Evolutionary conservation across 2,888 invertebrate species (phyloP), one percentile per base, ranked within the genome.

Genomic region (Ectemnius cavifrons): DNA sequence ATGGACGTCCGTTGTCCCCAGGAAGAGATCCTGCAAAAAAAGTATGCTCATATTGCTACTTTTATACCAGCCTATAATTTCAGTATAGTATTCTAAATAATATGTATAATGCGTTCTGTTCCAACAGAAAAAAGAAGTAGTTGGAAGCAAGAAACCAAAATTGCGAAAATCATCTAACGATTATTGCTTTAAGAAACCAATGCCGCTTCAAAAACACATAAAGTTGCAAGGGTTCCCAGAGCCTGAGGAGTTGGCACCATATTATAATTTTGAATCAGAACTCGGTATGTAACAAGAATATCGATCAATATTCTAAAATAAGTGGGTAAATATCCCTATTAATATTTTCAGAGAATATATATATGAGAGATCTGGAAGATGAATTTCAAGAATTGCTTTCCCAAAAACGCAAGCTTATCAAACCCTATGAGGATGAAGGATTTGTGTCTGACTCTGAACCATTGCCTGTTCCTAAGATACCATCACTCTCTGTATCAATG

Each of bases 101-200:
- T 56, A 13, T 6, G 28, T 2, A 80, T 71, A 73, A 47, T 71
- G 18, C 78, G 58, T 20, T 62, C 58, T 5, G 18, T 11, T 18
- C 47, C 20, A 49, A 18, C 59, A 11, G 78, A 52, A 74, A 18
- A 46, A 67, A 47, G 23, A 52, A 6, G 73, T 71, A 46, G 63
- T 77, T 23, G 75, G 73, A 11, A 64, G 65, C 6, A 71, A 63
- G 59, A 27, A 69, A 57, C 63, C 68, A 14, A 76, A 75, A 18
- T 23, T 37, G 63, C 52, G 74, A 47, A 78, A 74, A 62, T 61
- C 58, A 23, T 68, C 37, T 1, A 74, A 81, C 45, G 74, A 84
- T 45, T 28, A 20, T 60, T 13, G 76, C 18, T 87, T 88, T 18
- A 82, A 77, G 28, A 82, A 76, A 70, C 87, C 87, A 57, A 64